These are phyloP conservation scores for Galbula dea DNA, from an alignment of 2,113 vertebrate species.

Conservation along the genomic window DNA sequence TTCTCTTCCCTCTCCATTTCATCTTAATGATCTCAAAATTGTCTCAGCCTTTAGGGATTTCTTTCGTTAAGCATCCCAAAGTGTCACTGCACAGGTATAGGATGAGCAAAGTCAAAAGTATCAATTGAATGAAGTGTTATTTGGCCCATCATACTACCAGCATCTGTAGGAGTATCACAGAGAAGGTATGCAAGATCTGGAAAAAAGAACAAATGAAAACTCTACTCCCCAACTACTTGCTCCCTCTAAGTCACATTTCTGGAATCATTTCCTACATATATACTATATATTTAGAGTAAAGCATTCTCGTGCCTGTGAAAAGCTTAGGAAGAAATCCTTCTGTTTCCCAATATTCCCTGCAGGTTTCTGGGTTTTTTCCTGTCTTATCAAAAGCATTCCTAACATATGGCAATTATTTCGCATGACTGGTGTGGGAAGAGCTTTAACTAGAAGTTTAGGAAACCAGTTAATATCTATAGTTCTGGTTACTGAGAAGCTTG, in stretches of 20 bases:
- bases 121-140: not conserved
- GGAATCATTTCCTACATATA: not conserved
- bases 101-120: not conserved
- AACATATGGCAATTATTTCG: constrained; percentile 58
- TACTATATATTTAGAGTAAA: not conserved
- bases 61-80: not conserved
- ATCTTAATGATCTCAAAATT: not conserved
- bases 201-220: not conserved
- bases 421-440: constrained; percentile 33
- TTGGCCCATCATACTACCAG: not conserved
- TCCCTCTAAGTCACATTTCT: not conserved
- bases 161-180: not conserved
- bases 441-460: constrained; percentile 37
- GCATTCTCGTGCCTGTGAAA: not conserved
- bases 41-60: not conserved
- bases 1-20: not conserved
- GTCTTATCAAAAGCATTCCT: not conserved
- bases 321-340: not conserved
- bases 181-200: not conserved
- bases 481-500: not conserved
- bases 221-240: not conserved
- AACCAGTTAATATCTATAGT: constrained; percentile 13
- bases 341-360: not conserved
- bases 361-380: not conserved
- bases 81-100: not conserved